Conservation (phyloP, 1,140 invertebrate species). For the Drosophila lowei region DNA sequence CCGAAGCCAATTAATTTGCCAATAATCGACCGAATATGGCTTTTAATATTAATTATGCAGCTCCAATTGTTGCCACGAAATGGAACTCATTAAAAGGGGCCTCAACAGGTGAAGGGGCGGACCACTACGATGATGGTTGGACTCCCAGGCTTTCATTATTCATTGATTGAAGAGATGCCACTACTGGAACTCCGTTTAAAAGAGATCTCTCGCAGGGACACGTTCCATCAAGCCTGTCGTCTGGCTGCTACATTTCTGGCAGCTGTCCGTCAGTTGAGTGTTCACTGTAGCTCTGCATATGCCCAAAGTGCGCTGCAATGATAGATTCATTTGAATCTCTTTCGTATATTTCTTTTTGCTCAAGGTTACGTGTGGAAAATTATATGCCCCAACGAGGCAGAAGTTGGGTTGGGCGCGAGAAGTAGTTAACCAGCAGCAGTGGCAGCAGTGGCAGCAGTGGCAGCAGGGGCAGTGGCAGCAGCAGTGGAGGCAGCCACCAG, state of each 20-base stretch:
- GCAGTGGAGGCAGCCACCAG: constrained; percentile 17
- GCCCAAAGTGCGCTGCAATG: background rate
- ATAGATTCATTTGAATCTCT: constrained; percentile 50
- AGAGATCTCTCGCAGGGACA: too few species aligned
- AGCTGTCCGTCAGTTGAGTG: too few species aligned
- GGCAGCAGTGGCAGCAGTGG: constrained; percentile 10
- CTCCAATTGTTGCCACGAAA: constrained; percentile 49
- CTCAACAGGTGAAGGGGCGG: constrained; percentile 21
- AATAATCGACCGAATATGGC: constrained; percentile 73
- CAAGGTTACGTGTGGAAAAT: constrained; percentile 75
- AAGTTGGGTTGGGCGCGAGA: constrained; percentile 69
- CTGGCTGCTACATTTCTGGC: too few species aligned
- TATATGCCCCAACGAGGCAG: constrained; percentile 55
- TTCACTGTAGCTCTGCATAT: too few species aligned
- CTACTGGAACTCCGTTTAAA: too few species aligned
- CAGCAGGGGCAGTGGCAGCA: constrained; percentile 16
- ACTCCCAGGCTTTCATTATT: background rate
- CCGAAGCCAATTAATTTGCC: constrained; percentile 75
- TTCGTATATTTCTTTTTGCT: constrained; percentile 59
- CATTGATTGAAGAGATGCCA: too few species aligned
- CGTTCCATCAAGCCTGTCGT: too few species aligned
- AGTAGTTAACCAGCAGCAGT: constrained; percentile 49
- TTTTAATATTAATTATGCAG: constrained; percentile 73
- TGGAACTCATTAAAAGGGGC: constrained; percentile 60
- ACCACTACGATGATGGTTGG: too few species aligned